These are phyloP conservation scores for Myotis daubentonii DNA, from an alignment of 2,797 vertebrate species.

Conservation along the genomic window DNA sequence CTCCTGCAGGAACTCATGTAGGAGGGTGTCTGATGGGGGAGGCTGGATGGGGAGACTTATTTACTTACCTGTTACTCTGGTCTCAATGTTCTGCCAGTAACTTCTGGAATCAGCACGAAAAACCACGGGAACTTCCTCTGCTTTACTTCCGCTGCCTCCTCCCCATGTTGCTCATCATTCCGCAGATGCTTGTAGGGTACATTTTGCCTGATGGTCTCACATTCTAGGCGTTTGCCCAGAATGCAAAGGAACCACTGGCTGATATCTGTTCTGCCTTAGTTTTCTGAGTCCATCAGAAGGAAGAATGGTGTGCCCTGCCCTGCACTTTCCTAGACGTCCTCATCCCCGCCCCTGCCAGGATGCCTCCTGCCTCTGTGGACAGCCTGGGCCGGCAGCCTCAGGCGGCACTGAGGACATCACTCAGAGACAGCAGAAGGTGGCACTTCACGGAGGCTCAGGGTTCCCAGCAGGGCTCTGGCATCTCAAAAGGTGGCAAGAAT, in stretches of 20 bases:
- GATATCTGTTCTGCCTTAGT: slow-evolving; percentile 24
- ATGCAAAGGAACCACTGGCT: neutral
- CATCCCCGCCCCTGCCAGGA: neutral
- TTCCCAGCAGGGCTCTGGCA: slow-evolving; percentile 17
- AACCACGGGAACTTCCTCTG: neutral
- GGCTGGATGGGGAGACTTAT: neutral
- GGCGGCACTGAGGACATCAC: neutral
- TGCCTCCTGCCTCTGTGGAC: neutral
- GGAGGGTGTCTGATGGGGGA: neutral
- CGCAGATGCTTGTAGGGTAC: too few species aligned
- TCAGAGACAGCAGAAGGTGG: slow-evolving; percentile 16
- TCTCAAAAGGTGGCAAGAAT: slow-evolving; percentile 32
- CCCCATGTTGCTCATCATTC: neutral
- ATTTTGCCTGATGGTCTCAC: neutral
- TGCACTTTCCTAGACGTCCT: neutral
- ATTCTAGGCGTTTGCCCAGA: neutral
- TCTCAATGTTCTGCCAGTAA: neutral
- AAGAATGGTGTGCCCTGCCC: neutral
- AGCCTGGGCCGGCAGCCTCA: neutral
- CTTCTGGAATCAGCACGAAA: slow-evolving; percentile 3
- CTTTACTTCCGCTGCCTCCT: neutral
- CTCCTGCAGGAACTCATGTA: neutral
- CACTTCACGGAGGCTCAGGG: neutral
- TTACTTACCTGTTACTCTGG: neutral
- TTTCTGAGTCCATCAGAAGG: neutral